Conservation (phyloP, 2,888 invertebrate species). For the Trypoxylon attenuatum region DNA sequence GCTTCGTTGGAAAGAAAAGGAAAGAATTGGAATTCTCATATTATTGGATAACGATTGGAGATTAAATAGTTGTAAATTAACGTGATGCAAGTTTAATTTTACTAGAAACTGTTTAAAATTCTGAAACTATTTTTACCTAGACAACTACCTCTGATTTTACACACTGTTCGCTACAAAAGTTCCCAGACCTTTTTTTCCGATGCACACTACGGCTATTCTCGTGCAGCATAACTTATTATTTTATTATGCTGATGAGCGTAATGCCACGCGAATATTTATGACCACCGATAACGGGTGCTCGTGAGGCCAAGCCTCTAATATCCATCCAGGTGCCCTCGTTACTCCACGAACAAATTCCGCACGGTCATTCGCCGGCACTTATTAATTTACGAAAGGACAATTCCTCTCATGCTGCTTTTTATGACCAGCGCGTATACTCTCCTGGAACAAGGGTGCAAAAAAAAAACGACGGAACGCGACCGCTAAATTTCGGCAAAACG, state of each 20-base stretch:
- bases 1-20: too few relatives aligned
- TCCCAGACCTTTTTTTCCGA: conserved; percentile 5
- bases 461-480: conserved; percentile 33
- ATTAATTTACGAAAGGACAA: conserved; percentile 23
- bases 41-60: too few relatives aligned
- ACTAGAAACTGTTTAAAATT: too few relatives aligned
- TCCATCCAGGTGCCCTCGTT: too few relatives aligned
- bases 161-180: too few relatives aligned
- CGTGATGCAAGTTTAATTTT: too few relatives aligned
- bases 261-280: background rate
- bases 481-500: conserved; percentile 61
- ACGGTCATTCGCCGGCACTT: background rate
- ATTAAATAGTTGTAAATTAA: too few relatives aligned
- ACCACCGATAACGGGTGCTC: background rate
- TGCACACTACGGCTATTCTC: background rate
- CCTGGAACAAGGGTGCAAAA: background rate
- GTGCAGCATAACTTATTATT: background rate
- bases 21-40: too few relatives aligned
- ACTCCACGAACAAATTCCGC: too few relatives aligned
- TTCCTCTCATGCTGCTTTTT: conserved; percentile 5
- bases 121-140: too few relatives aligned
- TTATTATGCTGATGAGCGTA: background rate
- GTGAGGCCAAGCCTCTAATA: background rate
- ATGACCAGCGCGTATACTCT: conserved; percentile 14
- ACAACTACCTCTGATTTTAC: too few relatives aligned